A percentile compares a stretch with the other conserved stretches of the same genome.
These are phyloP conservation scores for Polymixis flavicincta DNA, from an alignment of 2,888 invertebrate genomes.

Conservation along the genomic window DNA sequence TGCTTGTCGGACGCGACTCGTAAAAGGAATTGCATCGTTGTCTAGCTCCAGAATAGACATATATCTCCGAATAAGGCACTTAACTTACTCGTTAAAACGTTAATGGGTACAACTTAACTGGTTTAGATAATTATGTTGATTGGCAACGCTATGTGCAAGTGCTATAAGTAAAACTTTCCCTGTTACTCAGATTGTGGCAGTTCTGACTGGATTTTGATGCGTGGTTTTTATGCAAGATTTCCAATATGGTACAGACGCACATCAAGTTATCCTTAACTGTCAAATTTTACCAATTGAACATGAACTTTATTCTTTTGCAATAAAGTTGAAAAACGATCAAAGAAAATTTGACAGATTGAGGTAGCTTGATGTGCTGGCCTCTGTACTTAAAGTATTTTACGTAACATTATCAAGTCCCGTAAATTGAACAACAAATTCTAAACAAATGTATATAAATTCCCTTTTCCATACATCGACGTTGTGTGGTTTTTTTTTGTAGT, in stretches of 20 bases:
- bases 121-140: slow-evolving; percentile 42
- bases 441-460: neutral
- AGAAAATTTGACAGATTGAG: too few species aligned
- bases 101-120: slow-evolving; percentile 49
- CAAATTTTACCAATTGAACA: too few species aligned
- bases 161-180: slow-evolving; percentile 39
- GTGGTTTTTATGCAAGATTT: slow-evolving; percentile 1
- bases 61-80: slow-evolving; percentile 52
- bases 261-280: too few species aligned
- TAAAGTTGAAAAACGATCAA: too few species aligned
- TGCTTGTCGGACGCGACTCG: slow-evolving; percentile 26
- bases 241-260: neutral
- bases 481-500: slow-evolving; percentile 5
- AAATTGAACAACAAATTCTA: slow-evolving; percentile 1
- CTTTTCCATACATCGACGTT: neutral
- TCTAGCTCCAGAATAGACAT: slow-evolving; percentile 27
- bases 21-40: slow-evolving; percentile 44
- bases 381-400: slow-evolving; percentile 9
- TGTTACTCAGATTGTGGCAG: slow-evolving; percentile 8
- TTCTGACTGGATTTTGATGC: neutral
- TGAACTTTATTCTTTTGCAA: too few species aligned
- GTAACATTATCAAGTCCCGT: slow-evolving; percentile 15
- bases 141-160: slow-evolving; percentile 19
- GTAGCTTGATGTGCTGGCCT: too few species aligned
- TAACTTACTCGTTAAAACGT: slow-evolving; percentile 53